Evolutionary conservation across 2,888 invertebrate species (phyloP).

Genomic region (Platynereis dumerilii): DNA sequence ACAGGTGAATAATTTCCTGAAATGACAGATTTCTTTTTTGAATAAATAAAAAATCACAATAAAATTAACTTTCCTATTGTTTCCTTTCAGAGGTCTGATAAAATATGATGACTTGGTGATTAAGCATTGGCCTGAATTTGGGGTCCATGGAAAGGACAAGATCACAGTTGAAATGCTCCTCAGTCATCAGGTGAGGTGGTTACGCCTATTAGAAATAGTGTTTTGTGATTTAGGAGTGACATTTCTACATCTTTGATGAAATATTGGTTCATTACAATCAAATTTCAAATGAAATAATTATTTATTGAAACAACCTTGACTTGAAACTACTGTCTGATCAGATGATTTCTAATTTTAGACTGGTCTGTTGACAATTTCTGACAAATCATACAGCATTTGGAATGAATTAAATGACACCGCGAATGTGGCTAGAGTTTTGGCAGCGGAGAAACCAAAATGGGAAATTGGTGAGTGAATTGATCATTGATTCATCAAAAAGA

Average conservation of each 20-base stretch:
- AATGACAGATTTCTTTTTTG: not conserved
- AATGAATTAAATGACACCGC: not conserved
- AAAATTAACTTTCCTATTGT: not conserved
- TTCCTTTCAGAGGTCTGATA: constrained; percentile 46
- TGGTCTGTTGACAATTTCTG: not conserved
- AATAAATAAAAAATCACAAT: not conserved
- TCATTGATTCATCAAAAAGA: too few species aligned
- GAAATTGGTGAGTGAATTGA: not conserved
- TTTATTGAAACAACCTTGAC: too few species aligned
- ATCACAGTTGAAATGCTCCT: constrained; percentile 61
- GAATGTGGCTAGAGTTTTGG: not conserved
- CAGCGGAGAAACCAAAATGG: not conserved
- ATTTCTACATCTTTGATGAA: too few species aligned
- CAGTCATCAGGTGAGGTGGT: constrained; percentile 56
- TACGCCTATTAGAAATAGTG: too few species aligned
- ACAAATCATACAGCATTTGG: not conserved
- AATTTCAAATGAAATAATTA: too few species aligned
- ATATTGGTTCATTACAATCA: too few species aligned
- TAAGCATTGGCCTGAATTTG: constrained; percentile 64
- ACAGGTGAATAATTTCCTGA: constrained; percentile 41
- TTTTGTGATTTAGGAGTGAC: too few species aligned
- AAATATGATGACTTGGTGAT: constrained; percentile 56
- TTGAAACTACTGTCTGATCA: too few species aligned
- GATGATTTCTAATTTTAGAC: too few species aligned
- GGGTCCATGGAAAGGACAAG: constrained; percentile 60